phyloP scores from a whole-genome alignment of 2,797 vertebrate genomes.

The Gorsachius magnificus region DNA sequence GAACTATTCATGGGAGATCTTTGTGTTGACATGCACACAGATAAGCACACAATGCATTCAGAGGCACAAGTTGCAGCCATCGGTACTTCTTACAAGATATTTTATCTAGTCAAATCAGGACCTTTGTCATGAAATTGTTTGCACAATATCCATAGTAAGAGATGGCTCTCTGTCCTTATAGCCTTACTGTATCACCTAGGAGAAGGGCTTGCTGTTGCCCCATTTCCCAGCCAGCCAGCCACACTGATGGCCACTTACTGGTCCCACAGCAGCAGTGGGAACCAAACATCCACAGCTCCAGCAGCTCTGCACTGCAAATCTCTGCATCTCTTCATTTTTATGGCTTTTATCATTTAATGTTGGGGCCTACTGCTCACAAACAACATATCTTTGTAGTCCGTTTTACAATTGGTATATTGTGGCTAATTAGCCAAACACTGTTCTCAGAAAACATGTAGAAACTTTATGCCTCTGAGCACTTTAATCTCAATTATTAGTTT shows the following conservation, averaged over 20 bases:
- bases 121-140: not conserved
- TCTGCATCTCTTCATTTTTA: not conserved
- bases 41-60: fast-evolving
- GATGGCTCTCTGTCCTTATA: not conserved
- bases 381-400: not conserved
- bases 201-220: not conserved
- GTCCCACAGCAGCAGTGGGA: not conserved
- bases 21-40: not conserved
- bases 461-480: not conserved
- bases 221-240: not conserved
- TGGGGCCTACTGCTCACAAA: not conserved
- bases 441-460: not conserved
- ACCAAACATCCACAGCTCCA: not conserved
- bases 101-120: not conserved
- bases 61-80: not conserved
- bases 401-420: not conserved
- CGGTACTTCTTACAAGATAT: not conserved
- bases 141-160: fast-evolving
- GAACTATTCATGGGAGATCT: not conserved
- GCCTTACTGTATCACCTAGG: not conserved
- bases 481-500: not conserved
- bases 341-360: not conserved
- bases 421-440: not conserved
- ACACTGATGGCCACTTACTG: not conserved
- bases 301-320: not conserved